These are phyloP conservation scores for Eupelmus urozonus DNA, from an alignment of 2,888 invertebrate species.

Conservation along the genomic window DNA sequence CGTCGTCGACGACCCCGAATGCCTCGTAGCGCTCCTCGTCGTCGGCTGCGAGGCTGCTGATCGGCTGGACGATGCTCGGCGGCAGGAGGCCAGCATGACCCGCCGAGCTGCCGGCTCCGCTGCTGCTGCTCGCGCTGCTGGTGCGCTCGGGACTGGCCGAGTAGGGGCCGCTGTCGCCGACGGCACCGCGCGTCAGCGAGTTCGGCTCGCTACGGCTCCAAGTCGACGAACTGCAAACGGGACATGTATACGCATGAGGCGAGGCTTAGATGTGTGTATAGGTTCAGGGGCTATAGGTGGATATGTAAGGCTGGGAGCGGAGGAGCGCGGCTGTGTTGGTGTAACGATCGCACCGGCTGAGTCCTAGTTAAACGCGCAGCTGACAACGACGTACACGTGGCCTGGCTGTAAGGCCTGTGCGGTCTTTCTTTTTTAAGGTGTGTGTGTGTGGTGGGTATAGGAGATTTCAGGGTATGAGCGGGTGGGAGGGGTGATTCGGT, in stretches of 20 bases:
- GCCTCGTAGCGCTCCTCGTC: slow-evolving; percentile 75
- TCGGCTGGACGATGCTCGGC: slow-evolving; percentile 49
- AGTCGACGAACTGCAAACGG: slow-evolving; percentile 54
- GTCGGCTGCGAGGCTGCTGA: slow-evolving; percentile 47
- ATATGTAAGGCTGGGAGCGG: not conserved
- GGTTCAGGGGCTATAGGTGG: too few relatives aligned
- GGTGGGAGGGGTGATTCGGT: too few relatives aligned
- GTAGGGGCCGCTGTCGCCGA: slow-evolving; percentile 66
- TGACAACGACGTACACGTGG: not conserved
- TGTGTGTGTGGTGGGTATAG: too few relatives aligned
- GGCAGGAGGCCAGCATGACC: slow-evolving; percentile 23
- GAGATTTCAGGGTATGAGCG: too few relatives aligned
- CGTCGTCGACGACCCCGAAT: slow-evolving; percentile 70
- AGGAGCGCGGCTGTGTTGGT: slow-evolving; percentile 3
- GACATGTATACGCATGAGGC: not conserved
- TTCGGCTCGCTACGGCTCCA: slow-evolving; percentile 70
- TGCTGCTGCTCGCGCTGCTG: slow-evolving; percentile 51
- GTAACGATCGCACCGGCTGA: slow-evolving; percentile 21
- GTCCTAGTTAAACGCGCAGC: slow-evolving; percentile 52
- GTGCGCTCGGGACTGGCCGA: slow-evolving; percentile 64
- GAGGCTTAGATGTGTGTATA: not conserved
- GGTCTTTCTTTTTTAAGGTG: too few relatives aligned
- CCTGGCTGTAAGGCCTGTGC: not conserved
- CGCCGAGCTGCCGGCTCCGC: slow-evolving; percentile 28
- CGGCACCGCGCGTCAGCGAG: slow-evolving; percentile 66